phyloP scores from a whole-genome alignment of 2,797 vertebrate species.

The Lophotriccus pileatus region DNA sequence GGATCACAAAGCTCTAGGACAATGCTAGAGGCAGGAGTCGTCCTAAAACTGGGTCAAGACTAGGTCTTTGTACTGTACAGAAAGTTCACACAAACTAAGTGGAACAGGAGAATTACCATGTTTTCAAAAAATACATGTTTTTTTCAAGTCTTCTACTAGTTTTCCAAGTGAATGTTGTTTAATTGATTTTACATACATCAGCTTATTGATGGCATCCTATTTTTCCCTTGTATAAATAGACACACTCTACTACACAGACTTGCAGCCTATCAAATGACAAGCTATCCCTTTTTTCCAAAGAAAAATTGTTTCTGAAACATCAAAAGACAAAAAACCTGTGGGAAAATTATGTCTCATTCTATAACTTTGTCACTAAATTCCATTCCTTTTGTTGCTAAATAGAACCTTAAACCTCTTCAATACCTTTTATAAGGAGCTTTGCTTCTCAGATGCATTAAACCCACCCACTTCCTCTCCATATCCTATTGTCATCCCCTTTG shows the following conservation, averaged over 20 bases:
- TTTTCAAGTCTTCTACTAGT: background rate
- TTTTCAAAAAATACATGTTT: background rate
- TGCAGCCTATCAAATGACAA: background rate
- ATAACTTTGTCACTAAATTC: background rate
- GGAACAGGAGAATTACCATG: background rate
- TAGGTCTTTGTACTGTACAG: background rate
- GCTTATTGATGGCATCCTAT: background rate
- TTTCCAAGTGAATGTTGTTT: background rate
- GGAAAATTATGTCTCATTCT: conserved; percentile 42
- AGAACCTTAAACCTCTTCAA: conserved; percentile 26
- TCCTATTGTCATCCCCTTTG: conserved; percentile 50
- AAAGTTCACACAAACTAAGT: background rate
- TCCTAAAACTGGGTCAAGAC: background rate
- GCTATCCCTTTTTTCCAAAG: background rate
- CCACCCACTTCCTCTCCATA: conserved; percentile 47
- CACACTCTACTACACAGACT: background rate
- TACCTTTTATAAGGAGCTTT: conserved; percentile 52
- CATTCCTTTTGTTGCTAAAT: conserved; percentile 16
- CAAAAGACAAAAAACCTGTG: conserved; percentile 55
- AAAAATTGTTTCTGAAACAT: background rate
- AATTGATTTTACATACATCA: background rate
- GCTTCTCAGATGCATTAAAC: conserved; percentile 19
- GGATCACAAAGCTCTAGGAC: background rate
- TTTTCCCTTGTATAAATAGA: background rate
- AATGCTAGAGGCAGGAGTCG: background rate